These are phyloP conservation scores for human (Homo sapiens) DNA, from an alignment of 2,113 vertebrate species.

Conservation along the genomic window GRCh38 chr17:48455501-48456000, in stretches of 20 bases:
- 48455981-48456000: background rate
- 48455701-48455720: background rate
- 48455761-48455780: background rate
- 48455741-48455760: background rate
- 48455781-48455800: background rate
- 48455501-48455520: too few species aligned
- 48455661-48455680: background rate
- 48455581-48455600: background rate
- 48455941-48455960: background rate
- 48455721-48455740: background rate
- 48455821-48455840: background rate
- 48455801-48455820: background rate
- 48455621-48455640: background rate
- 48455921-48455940: background rate
- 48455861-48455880: background rate
- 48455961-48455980: background rate
- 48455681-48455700: background rate
- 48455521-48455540: too few species aligned
- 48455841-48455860: background rate
- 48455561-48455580: too few species aligned
- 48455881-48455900: background rate
- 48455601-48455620: background rate
- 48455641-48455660: background rate
- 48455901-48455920: background rate
- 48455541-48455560: too few species aligned